Base-by-base conservation (phyloP, 2,888 invertebrate species). In the Eristalis arbustorum region DNA sequence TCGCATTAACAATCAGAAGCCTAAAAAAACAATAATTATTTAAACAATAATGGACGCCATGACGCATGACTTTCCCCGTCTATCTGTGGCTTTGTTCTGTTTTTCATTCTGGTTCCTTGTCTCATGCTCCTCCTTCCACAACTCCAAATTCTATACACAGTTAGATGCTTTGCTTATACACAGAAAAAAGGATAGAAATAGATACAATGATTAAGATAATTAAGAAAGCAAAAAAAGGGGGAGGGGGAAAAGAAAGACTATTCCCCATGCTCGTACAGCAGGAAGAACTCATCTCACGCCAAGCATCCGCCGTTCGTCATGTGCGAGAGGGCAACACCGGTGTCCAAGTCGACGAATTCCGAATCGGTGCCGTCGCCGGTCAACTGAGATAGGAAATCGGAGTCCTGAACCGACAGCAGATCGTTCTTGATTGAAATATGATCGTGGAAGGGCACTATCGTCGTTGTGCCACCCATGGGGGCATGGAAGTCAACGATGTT, bases 311-410 rank as follows among this genome's bases (percentile, higher is more conserved):
- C 91, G 80, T 93, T 93, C 64, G 92, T 90, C 88, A 92, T 91
- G 71, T 89, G 89, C 28, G 89, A 87, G 76, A 92, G 92, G 28
- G 92, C 90, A 49, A 91, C 90, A 23, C 92, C 92, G 49, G 92
- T 91, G 73, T 93, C 93, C 88, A 93, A 88, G 88, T 93, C 93
- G 4, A 92, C 92, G 63, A 91, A 93, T 61, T 93, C 92, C n/a
- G 90, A 90, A 13, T 90, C 91, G n/a, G 91, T 91, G 25, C 78
- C 88, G 61, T 89, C 89, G 23, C 90, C 91, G 13, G 91, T 89
- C 72, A 92, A 88, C 72, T 92, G 91, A 0, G 91, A 90, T 25
- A 93, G 88, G 61, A 92, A 89, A 87, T 93, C 93, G 2, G 90
- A 88, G 14, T 91, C 92, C 56, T 90, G 90, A 18, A 88, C 84